These are phyloP conservation scores for Epirrhoe tristata DNA, from an alignment of 2,888 invertebrate species.

Conservation along the genomic window DNA sequence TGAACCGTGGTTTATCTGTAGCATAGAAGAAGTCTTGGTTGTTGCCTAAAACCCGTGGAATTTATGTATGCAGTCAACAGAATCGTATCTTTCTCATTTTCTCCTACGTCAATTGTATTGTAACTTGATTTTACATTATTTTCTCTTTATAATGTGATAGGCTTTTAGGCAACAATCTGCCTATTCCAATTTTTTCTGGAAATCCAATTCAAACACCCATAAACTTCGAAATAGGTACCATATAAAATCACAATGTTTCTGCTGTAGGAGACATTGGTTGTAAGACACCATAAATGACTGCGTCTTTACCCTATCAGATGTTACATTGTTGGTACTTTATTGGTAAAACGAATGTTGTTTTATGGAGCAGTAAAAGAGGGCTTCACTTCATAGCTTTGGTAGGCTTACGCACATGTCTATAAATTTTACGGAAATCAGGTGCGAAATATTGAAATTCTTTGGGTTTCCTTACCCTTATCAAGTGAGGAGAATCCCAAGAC, in stretches of 20 bases:
- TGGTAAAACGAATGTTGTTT: background rate
- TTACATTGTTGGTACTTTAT: background rate
- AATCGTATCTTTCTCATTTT: no score
- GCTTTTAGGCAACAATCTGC: no score
- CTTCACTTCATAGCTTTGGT: conserved; percentile 1
- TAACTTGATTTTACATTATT: no score
- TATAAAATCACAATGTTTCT: no score
- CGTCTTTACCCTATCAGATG: background rate
- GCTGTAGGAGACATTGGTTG: background rate
- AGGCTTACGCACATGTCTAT: background rate
- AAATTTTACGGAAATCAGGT: background rate
- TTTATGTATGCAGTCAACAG: no score
- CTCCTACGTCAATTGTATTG: no score
- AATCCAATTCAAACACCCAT: no score
- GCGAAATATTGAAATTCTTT: background rate
- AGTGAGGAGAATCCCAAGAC: background rate
- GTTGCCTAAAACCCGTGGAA: no score
- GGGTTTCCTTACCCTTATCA: background rate
- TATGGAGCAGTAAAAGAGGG: background rate
- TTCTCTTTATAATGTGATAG: no score
- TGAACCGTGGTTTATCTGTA: conserved; percentile 88
- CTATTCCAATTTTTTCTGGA: no score
- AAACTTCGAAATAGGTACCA: no score
- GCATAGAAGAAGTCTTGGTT: background rate
- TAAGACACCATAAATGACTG: background rate